Evolutionary conservation across 1,140 invertebrate species (phyloP), one percentile per base, ranked within the genome.

Genomic region (Achatina immaculata): DNA sequence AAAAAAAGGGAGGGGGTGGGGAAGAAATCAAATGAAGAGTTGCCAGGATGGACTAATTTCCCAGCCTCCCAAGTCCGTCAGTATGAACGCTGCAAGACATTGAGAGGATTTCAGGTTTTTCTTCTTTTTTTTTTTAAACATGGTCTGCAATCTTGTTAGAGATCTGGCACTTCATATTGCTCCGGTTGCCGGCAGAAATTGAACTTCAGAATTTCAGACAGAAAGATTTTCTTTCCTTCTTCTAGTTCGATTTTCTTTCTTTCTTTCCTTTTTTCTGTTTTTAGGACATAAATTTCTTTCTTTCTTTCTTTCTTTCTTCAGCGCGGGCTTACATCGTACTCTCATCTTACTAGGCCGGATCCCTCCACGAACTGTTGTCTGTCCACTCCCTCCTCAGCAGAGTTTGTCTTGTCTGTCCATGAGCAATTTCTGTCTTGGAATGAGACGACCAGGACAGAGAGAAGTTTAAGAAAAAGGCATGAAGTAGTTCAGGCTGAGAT

Each of bases 61-160:
- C 58, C 58, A 7, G 31, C 6, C 16, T 31, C 28, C n/a, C 2
- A 62, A 62, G 58, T 31, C 31, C 58, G 31, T 4, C 6, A 62
- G n/a, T 62, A 1, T 7, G 19, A 62, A 62, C 58, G 21, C 58
- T 62, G 31, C 58, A 62, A 62, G 19, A 62, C 58, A 62, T n/a
- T 62, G 31, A 62, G 58, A 62, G 58, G 58, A 62, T 62, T 62
- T 62, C 6, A 28, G n/a, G n/a, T n/a, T n/a, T n/a, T n/a, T n/a
- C n/a, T n/a, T n/a, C n/a, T n/a, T n/a, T n/a, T 62, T 62, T 62
- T 62, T 28, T 28, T 31, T 62, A 62, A 62, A 62, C 58, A 62
- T 62, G 58, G 58, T 28, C 21, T n/a, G 9, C 58, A 62, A 62
- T 62, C 58, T 31, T 2, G 58, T 62, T 62, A 62, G 4, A 62